phyloP scores from a whole-genome alignment of 2,888 invertebrate genomes.

The Troides helena region DNA sequence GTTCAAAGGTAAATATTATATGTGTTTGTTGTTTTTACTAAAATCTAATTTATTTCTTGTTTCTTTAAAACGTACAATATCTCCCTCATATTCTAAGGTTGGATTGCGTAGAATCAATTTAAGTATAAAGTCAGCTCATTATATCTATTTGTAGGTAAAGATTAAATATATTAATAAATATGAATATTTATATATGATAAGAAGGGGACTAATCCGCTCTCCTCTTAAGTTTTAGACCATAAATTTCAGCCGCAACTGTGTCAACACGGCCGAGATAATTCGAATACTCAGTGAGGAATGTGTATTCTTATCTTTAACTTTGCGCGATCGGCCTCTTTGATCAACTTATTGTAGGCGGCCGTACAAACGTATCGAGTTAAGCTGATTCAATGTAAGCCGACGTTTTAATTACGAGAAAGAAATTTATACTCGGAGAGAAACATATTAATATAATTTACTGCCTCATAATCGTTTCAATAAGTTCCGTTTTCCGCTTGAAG shows the following conservation, averaged over 20 bases:
- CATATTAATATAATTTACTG: not conserved
- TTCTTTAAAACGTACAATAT: too few relatives aligned
- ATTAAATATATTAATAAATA: too few relatives aligned
- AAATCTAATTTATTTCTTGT: too few relatives aligned
- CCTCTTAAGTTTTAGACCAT: slow-evolving; percentile 32
- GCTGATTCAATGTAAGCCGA: slow-evolving; percentile 30
- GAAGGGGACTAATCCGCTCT: slow-evolving; percentile 29
- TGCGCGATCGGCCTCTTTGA: slow-evolving; percentile 63
- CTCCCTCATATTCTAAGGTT: too few relatives aligned
- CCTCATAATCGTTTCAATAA: slow-evolving; percentile 1
- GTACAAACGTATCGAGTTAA: slow-evolving; percentile 30
- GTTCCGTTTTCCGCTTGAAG: not conserved
- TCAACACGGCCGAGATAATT: slow-evolving; percentile 73
- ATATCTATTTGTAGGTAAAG: too few relatives aligned
- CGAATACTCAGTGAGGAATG: slow-evolving; percentile 70
- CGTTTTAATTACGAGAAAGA: slow-evolving; percentile 1
- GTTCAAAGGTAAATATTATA: too few relatives aligned
- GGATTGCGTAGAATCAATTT: too few relatives aligned
- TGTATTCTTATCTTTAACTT: slow-evolving; percentile 70
- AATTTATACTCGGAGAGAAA: not conserved
- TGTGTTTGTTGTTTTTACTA: too few relatives aligned
- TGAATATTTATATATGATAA: too few relatives aligned
- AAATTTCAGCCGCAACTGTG: slow-evolving; percentile 61
- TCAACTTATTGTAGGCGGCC: slow-evolving; percentile 50
- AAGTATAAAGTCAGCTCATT: too few relatives aligned